These are phyloP conservation scores for Cheilosia grossa DNA, from an alignment of 2,888 invertebrate species.

Conservation along the genomic window DNA sequence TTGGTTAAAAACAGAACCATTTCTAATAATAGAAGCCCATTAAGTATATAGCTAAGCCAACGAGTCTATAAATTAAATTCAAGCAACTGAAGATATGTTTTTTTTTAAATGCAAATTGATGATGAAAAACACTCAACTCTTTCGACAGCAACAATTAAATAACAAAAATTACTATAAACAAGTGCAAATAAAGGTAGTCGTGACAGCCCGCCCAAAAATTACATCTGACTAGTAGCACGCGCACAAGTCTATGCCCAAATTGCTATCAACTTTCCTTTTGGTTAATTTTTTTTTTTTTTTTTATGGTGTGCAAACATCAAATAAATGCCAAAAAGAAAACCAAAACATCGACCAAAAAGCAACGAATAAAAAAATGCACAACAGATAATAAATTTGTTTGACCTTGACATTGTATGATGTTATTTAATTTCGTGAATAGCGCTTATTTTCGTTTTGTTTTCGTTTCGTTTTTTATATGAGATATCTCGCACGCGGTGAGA, in stretches of 20 bases:
- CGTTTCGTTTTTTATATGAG: constrained; percentile 46
- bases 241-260: background rate
- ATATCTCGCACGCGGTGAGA: constrained; percentile 52
- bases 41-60: too few relatives aligned
- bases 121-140: too few relatives aligned
- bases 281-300: background rate
- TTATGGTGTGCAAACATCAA: constrained; percentile 4
- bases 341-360: constrained; percentile 22
- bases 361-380: constrained; percentile 29
- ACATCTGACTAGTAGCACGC: background rate
- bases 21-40: too few relatives aligned
- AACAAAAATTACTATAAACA: too few relatives aligned
- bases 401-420: constrained; percentile 75
- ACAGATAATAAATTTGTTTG: constrained; percentile 74
- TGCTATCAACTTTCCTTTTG: constrained; percentile 16
- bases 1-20: too few relatives aligned
- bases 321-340: constrained; percentile 27
- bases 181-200: too few relatives aligned
- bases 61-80: too few relatives aligned
- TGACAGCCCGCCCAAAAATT: background rate
- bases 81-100: too few relatives aligned
- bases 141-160: too few relatives aligned
- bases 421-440: constrained; percentile 73
- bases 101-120: too few relatives aligned
- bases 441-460: constrained; percentile 58